A percentile compares a stretch with the other conserved stretches of the same genome.
Conservation (phyloP, 2,113 vertebrate species). For the Neolamprologus devosi region DNA sequence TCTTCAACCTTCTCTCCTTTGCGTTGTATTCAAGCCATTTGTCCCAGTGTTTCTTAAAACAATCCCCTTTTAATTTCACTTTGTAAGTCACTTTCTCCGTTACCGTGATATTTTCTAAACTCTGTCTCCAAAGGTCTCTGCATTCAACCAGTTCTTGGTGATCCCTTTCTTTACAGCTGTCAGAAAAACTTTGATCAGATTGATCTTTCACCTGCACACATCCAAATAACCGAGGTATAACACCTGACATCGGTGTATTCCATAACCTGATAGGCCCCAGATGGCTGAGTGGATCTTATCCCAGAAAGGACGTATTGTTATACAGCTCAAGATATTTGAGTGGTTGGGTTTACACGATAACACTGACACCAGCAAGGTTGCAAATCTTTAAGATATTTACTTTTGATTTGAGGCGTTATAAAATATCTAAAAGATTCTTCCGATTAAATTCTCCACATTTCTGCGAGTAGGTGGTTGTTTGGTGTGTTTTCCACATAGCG, state of each 20-base stretch:
- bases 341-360: not conserved
- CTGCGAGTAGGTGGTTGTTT: not conserved
- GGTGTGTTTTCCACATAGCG: not conserved
- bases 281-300: not conserved
- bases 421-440: not conserved
- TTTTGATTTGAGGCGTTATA: not conserved
- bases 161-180: not conserved
- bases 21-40: not conserved
- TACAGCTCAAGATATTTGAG: not conserved
- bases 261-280: not conserved
- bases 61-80: not conserved
- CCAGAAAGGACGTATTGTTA: accelerated
- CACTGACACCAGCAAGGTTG: not conserved
- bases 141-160: not conserved
- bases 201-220: not conserved
- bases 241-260: not conserved
- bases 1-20: not conserved
- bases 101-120: accelerated
- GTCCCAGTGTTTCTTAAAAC: not conserved
- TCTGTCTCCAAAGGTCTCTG: accelerated
- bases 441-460: not conserved
- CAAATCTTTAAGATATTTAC: accelerated
- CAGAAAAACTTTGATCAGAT: not conserved
- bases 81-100: not conserved
- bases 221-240: not conserved